Percentiles rank a stretch among this genome's conserved stretches.
Conservation (phyloP, 2,888 invertebrate species). For the Heliconius hortense region DNA sequence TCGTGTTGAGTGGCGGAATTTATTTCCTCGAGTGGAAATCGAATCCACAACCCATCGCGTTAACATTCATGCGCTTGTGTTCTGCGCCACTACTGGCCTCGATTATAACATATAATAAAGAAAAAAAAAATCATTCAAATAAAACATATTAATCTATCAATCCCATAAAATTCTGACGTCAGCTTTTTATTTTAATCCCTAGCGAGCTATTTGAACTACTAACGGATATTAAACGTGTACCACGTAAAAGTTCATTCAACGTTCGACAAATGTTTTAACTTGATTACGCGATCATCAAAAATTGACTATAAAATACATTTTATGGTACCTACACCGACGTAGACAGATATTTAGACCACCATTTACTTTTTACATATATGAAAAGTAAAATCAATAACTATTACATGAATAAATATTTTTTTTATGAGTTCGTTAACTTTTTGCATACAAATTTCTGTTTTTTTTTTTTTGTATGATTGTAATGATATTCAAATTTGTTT, state of each 20-base stretch:
- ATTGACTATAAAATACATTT: constrained; percentile 32
- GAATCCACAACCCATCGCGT: too few relatives aligned
- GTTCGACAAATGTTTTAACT: constrained; percentile 39
- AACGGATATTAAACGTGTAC: constrained; percentile 43
- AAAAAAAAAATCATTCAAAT: constrained; percentile 22
- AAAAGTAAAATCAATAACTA: background rate
- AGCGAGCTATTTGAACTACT: constrained; percentile 42
- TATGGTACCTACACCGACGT: background rate
- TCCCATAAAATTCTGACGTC: constrained; percentile 36
- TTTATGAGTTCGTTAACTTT: constrained; percentile 15
- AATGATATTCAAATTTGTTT: background rate
- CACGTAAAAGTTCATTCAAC: constrained; percentile 40
- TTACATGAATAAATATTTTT: constrained; percentile 13
- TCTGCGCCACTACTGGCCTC: too few relatives aligned
- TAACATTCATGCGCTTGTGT: too few relatives aligned
- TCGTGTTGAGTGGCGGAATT: too few relatives aligned
- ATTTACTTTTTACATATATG: constrained; percentile 13
- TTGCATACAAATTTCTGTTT: constrained; percentile 1
- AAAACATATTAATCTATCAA: constrained; percentile 32
- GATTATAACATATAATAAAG: background rate
- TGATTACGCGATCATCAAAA: constrained; percentile 40
- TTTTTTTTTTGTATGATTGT: background rate
- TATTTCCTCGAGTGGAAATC: too few relatives aligned
- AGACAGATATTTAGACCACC: background rate
- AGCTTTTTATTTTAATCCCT: constrained; percentile 42